Percentiles rank a stretch among this genome's conserved stretches.
Conservation (phyloP, 2,888 invertebrate genomes). For the Oligia strigilis region DNA sequence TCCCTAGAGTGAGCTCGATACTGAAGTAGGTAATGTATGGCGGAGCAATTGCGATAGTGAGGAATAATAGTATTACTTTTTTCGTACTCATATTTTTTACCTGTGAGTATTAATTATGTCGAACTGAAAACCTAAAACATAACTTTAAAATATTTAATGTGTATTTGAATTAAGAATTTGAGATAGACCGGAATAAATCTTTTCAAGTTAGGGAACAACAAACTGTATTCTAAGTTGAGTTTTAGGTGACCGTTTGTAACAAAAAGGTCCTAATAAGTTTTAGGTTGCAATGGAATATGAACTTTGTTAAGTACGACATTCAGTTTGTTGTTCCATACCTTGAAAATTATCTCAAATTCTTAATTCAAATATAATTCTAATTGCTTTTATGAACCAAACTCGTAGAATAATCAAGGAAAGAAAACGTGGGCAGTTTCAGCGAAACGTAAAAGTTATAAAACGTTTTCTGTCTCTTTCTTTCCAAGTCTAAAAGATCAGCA, state of each 20-base stretch:
- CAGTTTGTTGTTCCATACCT: no score
- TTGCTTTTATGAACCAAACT: background rate
- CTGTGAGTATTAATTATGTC: background rate
- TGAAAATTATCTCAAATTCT: no score
- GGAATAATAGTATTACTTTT: background rate
- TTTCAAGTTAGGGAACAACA: no score
- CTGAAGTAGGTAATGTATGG: background rate
- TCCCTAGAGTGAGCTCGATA: slow-evolving; percentile 28
- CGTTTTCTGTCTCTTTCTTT: background rate
- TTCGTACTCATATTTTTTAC: background rate
- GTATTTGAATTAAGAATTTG: no score
- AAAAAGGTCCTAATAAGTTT: no score
- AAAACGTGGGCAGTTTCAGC: background rate
- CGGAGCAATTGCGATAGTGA: background rate
- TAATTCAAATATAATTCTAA: background rate
- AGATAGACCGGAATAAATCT: no score
- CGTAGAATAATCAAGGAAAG: background rate
- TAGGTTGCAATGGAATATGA: no score
- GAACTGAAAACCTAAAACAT: no score
- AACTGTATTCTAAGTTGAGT: no score
- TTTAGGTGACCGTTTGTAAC: no score
- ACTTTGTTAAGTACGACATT: no score
- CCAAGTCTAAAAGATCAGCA: background rate
- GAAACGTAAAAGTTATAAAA: background rate
- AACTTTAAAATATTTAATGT: background rate